phyloP scores from a whole-genome alignment of 1,140 invertebrate genomes.

The Paramacrobiotus metropolitanus region DNA sequence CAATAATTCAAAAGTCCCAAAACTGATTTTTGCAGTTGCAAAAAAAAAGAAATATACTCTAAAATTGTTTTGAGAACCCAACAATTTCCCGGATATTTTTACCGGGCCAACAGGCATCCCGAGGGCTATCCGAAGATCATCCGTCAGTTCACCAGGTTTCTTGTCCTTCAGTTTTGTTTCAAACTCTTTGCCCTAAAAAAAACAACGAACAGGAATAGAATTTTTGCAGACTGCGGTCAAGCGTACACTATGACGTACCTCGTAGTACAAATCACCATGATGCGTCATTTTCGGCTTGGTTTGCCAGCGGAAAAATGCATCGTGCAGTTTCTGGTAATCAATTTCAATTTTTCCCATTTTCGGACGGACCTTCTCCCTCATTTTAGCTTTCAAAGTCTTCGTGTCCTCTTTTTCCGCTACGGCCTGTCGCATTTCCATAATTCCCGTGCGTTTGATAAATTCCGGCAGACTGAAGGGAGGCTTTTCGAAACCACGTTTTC shows the following conservation, averaged over 20 bases:
- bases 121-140: constrained; percentile 78
- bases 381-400: constrained; percentile 90
- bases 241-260: constrained; percentile 24
- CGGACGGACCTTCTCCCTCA: constrained; percentile 83
- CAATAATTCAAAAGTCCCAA: too few relatives aligned
- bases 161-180: constrained; percentile 92
- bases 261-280: constrained; percentile 96
- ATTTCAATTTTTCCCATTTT: constrained; percentile 99
- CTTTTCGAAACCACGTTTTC: constrained; percentile 95
- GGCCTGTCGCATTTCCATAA: constrained; percentile 97
- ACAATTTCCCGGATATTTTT: too few relatives aligned
- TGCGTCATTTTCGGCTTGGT: constrained; percentile 96
- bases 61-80: too few relatives aligned
- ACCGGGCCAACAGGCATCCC: constrained; percentile 92
- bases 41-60: too few relatives aligned
- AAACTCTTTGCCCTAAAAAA: constrained; percentile 71
- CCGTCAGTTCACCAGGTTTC: constrained; percentile 88
- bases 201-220: constrained; percentile 4
- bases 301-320: constrained; percentile 98
- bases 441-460: constrained; percentile 95
- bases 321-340: constrained; percentile 97
- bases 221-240: neutral
- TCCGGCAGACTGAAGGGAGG: constrained; percentile 93
- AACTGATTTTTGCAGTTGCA: too few relatives aligned
- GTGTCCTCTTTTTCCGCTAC: constrained; percentile 93